A percentile compares a stretch with the other conserved stretches of the same genome.
Conservation (phyloP, 1,140 invertebrate species). For the Drosophila bocki region DNA sequence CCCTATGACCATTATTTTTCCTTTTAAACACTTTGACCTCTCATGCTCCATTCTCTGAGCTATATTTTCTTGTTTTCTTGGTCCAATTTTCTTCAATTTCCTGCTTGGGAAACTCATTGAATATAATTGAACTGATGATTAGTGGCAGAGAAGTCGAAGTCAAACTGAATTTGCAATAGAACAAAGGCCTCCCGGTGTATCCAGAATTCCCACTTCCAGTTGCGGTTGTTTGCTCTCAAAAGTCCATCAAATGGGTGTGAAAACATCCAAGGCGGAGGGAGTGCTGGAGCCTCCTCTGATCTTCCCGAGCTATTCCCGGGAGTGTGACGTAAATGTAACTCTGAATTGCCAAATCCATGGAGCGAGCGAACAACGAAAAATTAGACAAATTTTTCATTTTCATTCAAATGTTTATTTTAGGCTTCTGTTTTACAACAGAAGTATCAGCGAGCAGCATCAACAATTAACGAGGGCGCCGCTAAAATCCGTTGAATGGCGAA, state of each 20-base stretch:
- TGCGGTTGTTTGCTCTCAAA: conserved; percentile 36
- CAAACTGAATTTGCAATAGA: conserved; percentile 37
- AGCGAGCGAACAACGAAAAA: conserved; percentile 17
- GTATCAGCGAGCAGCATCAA: conserved; percentile 29
- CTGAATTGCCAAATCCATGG: conserved; percentile 31
- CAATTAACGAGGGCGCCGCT: conserved; percentile 58
- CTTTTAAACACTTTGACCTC: conserved; percentile 10
- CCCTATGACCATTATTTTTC: not conserved
- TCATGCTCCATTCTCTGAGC: not conserved
- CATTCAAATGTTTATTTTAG: conserved; percentile 55
- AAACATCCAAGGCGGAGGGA: conserved; percentile 5
- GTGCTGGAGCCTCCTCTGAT: conserved; percentile 3
- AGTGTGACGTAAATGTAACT: conserved; percentile 27
- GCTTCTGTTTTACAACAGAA: conserved; percentile 50
- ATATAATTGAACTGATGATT: conserved; percentile 48
- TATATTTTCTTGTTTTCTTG: conserved; percentile 26
- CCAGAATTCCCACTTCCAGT: not conserved
- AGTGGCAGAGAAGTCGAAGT: conserved; percentile 7
- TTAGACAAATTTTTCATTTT: conserved; percentile 43
- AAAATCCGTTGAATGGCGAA: conserved; percentile 71
- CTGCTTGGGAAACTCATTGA: conserved; percentile 44
- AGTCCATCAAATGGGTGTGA: conserved; percentile 36
- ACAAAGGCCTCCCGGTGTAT: conserved; percentile 8
- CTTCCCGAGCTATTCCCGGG: conserved; percentile 1
- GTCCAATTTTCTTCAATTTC: conserved; percentile 63